Conservation (phyloP, 2,888 invertebrate genomes). For the Julus scanicus region DNA sequence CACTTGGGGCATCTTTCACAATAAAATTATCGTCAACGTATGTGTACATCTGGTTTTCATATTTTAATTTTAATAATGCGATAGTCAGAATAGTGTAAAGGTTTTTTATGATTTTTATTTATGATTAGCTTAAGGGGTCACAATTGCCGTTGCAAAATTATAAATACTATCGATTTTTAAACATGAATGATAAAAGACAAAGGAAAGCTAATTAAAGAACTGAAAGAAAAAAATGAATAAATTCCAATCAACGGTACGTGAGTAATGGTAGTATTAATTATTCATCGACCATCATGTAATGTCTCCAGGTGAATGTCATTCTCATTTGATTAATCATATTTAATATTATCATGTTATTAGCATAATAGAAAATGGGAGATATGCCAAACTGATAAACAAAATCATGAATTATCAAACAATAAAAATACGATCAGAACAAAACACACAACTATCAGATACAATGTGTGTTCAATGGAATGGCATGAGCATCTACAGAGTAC, state of each 20-base stretch:
- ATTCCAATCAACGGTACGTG: neutral
- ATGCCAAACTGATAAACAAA: neutral
- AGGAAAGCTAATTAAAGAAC: too few relatives aligned
- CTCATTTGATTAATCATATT: neutral
- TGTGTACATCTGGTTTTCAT: too few relatives aligned
- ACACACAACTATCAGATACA: neutral
- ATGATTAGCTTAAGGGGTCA: too few relatives aligned
- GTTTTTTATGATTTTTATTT: too few relatives aligned
- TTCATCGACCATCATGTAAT: neutral
- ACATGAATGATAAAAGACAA: too few relatives aligned
- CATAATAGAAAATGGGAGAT: neutral
- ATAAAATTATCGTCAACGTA: too few relatives aligned
- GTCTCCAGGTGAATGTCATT: neutral
- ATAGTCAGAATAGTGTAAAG: too few relatives aligned
- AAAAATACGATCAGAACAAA: neutral
- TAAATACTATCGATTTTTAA: too few relatives aligned
- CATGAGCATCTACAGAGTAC: neutral
- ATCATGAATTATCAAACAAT: neutral
- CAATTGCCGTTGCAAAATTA: too few relatives aligned
- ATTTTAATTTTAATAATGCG: too few relatives aligned
- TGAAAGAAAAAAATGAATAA: neutral
- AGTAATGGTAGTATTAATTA: neutral
- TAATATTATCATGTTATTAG: neutral
- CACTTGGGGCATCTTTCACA: too few relatives aligned
- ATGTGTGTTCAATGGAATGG: neutral